phyloP scores from a whole-genome alignment of 2,888 invertebrate genomes.

The Eurois occulta region DNA sequence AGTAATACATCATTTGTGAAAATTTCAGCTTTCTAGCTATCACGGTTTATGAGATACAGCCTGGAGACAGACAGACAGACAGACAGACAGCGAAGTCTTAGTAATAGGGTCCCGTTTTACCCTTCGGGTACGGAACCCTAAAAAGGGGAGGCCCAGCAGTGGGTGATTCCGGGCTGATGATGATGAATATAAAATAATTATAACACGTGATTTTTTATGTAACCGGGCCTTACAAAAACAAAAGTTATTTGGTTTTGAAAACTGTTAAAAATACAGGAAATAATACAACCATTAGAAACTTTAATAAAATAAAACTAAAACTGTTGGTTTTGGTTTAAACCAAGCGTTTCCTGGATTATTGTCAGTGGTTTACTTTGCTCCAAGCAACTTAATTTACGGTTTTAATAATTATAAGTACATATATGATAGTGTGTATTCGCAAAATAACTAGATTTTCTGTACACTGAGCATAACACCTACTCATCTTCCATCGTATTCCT shows the following conservation, averaged over 20 bases:
- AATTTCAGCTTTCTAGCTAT: too few species aligned
- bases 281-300: conserved; percentile 30
- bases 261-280: neutral
- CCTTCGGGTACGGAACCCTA: too few species aligned
- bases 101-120: too few species aligned
- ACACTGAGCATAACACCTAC: neutral
- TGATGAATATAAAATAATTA: too few species aligned
- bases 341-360: conserved; percentile 35
- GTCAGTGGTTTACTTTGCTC: conserved; percentile 26
- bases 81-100: too few species aligned
- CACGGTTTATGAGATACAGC: too few species aligned
- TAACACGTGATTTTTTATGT: too few species aligned
- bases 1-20: too few species aligned
- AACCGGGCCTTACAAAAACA: neutral
- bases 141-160: too few species aligned
- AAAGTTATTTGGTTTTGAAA: neutral
- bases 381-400: conserved; percentile 32
- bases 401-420: conserved; percentile 29
- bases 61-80: too few species aligned
- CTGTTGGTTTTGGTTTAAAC: conserved; percentile 11
- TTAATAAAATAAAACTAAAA: conserved; percentile 13
- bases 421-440: conserved; percentile 6
- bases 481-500: neutral
- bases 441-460: neutral
- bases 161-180: too few species aligned